Conservation (phyloP, 1,140 invertebrate genomes). For the Batillaria attramentaria region DNA sequence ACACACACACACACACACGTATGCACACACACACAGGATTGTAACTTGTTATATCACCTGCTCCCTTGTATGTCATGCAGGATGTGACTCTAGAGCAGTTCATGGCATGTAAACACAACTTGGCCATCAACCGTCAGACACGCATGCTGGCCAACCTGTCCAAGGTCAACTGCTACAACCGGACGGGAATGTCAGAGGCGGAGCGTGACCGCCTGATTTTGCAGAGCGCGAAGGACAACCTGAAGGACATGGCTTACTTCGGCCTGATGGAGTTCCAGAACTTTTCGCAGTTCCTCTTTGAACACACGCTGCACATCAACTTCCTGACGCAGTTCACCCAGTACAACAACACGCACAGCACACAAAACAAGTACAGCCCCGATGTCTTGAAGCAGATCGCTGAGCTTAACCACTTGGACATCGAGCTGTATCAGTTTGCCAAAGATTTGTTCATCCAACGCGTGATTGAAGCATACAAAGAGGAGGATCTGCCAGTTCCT, state of each 20-base stretch:
- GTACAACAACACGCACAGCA: constrained; percentile 66
- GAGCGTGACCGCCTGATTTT: constrained; percentile 86
- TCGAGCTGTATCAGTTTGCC: constrained; percentile 95
- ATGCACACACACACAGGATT: neutral
- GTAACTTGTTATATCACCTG: neutral
- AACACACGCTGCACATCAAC: constrained; percentile 95
- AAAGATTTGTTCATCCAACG: constrained; percentile 89
- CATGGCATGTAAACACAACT: constrained; percentile 90
- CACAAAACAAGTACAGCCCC: constrained; percentile 76
- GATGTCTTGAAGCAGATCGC: constrained; percentile 84
- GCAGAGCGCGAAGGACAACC: constrained; percentile 94
- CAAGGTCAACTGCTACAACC: constrained; percentile 96
- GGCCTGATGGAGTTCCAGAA: constrained; percentile 95
- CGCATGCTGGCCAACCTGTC: constrained; percentile 93
- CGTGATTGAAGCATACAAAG: constrained; percentile 44
- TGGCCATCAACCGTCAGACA: constrained; percentile 96
- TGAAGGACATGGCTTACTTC: constrained; percentile 96
- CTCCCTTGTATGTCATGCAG: neutral
- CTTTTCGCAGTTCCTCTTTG: constrained; percentile 96
- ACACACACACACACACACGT: neutral
- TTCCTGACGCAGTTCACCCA: constrained; percentile 63
- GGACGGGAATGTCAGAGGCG: constrained; percentile 78
- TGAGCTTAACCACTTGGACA: constrained; percentile 89
- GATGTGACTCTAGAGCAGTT: constrained; percentile 86
- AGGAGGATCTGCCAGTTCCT: constrained; percentile 20